Evolutionary conservation across 2,113 vertebrate species (phyloP).

Genomic region (Mesembrinibis cayennensis): DNA sequence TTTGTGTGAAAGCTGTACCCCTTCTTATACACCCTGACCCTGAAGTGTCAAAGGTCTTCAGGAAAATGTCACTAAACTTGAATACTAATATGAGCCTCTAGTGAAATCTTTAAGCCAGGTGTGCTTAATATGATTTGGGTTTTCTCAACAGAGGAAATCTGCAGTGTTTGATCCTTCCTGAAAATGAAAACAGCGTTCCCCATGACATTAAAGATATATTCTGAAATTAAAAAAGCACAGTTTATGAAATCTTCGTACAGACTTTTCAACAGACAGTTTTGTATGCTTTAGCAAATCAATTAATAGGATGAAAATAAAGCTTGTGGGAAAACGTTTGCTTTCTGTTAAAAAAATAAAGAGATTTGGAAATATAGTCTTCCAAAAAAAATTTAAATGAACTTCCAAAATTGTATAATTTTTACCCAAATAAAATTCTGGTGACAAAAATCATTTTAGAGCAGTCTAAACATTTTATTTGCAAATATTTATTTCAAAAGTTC

Average conservation of each 20-base stretch:
- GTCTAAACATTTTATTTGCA: neutral
- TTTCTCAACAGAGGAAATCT: neutral
- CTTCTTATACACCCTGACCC: neutral
- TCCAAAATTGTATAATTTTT: neutral
- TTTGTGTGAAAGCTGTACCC: neutral
- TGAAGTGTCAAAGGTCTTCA: neutral
- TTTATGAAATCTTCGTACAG: neutral
- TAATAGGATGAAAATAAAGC: neutral
- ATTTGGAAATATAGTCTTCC: neutral
- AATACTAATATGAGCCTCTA: neutral
- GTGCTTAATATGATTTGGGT: accelerated
- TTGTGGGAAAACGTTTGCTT: neutral
- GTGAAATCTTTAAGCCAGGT: neutral
- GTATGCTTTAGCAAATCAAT: neutral
- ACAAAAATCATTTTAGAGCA: neutral
- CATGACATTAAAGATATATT: neutral
- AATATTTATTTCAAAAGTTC: neutral
- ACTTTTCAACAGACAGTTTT: neutral
- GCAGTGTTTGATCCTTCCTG: neutral
- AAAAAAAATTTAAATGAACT: neutral
- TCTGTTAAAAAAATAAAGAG: neutral
- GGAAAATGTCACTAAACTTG: neutral
- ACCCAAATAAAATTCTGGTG: neutral
- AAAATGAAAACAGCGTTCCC: neutral
- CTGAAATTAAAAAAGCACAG: neutral